Evolutionary conservation across 35 echinoderm and acorn worm genomes (phyloP), one percentile per base, ranked within the genome.

Genomic region (Patiria miniata): DNA sequence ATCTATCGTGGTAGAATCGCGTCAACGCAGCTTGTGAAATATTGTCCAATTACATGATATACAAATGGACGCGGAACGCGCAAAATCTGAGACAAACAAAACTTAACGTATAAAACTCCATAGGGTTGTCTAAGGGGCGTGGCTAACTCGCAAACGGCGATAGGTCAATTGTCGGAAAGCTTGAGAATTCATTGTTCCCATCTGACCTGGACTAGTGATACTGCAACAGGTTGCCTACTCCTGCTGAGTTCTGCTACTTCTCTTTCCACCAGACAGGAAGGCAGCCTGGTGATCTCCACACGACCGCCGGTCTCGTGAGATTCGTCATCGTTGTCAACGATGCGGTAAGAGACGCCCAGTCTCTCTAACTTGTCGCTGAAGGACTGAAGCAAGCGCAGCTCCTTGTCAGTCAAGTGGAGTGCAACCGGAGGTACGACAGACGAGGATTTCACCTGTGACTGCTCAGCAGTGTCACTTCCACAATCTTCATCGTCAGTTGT

Each of bases 181-280:
- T 73, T 73, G 2, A 26, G 18, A 15, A 61, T 61, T 22, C 19
- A 73, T 36, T 22, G 5, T 58, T 51, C 30, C 1, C 10, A 23
- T 2, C 69, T 78, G 76, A 97, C 95, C 90, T 97, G 91, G n/a
- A 86, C 89, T 54, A 97, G 37, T 40, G 65, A 81, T 36, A 65
- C 50, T 54, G 91, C 92, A 9, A 97, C 83, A 22, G 95, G 65
- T 61, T 91, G 88, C 73, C 92, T 80, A 30, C 88, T 89, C 78
- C 89, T 79, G 38, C 80, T 97, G 51, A 91, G 29, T 77, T 93
- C 88, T 30, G 76, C 90, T 39, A 88, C 95, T 77, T 97, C 95
- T 52, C 86, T 87, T 60, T 97, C 88, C 28, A 97, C 86, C 85
- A 97, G 78, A 83, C 95, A 97, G 19, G 91, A 85, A 42, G 95